phyloP scores from a whole-genome alignment of 1,140 invertebrate species.

The Drosophila repletoides region DNA sequence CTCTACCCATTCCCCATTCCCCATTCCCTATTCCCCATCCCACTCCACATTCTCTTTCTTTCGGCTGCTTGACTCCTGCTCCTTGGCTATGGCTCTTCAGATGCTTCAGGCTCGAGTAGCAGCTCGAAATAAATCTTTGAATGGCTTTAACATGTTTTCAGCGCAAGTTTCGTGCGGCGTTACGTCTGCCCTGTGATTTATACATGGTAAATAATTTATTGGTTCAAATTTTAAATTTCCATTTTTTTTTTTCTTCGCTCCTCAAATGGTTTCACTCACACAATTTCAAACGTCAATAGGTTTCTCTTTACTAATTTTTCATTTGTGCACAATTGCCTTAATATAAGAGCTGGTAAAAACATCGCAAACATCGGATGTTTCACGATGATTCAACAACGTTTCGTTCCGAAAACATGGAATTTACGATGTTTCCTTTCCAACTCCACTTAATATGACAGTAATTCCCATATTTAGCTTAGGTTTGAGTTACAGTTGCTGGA shows the following conservation, averaged over 20 bases:
- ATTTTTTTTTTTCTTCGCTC: conserved; percentile 3
- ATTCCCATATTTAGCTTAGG: no score
- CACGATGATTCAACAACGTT: no score
- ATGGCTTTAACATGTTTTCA: conserved; percentile 67
- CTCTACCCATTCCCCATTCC: neutral
- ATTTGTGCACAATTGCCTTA: no score
- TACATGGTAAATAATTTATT: conserved; percentile 70
- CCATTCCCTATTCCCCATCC: neutral
- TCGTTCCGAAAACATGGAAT: no score
- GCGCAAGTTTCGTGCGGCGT: conserved; percentile 44
- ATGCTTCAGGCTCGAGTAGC: conserved; percentile 16
- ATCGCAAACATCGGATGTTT: no score
- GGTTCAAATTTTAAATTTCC: conserved; percentile 13
- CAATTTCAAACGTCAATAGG: conserved; percentile 18
- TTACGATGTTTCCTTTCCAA: no score
- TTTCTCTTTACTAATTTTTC: conserved; percentile 12
- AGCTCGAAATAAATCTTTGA: conserved; percentile 59
- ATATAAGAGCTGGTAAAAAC: no score
- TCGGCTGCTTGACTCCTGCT: neutral
- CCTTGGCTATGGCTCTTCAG: conserved; percentile 1
- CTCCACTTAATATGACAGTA: no score
- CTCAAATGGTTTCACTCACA: conserved; percentile 30
- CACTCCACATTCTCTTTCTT: neutral
- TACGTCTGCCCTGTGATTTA: conserved; percentile 48
- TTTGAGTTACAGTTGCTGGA: no score